A percentile compares a stretch with the other conserved stretches of the same genome.
phyloP scores from a whole-genome alignment of 2,888 invertebrate species.

The Luperina testacea region DNA sequence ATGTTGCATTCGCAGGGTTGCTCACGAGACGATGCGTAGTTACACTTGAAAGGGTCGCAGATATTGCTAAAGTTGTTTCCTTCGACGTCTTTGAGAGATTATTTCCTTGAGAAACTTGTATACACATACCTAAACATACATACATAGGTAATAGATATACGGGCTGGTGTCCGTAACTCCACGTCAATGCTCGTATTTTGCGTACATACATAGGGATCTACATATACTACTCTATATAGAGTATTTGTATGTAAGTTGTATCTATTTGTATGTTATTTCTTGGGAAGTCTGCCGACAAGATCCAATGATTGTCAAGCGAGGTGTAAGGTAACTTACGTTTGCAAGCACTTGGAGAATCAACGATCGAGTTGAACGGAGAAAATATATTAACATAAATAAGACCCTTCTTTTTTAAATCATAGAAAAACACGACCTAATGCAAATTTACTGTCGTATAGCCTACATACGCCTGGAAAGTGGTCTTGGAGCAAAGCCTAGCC shows the following conservation, averaged over 20 bases:
- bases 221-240: not conserved
- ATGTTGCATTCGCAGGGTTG: slow-evolving; percentile 61
- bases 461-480: too few relatives aligned
- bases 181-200: too few relatives aligned
- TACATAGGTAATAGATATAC: not conserved
- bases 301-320: not conserved
- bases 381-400: not conserved
- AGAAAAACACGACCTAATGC: not conserved
- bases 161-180: too few relatives aligned
- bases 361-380: not conserved
- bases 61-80: slow-evolving; percentile 51
- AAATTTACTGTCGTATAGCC: not conserved
- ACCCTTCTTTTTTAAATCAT: not conserved
- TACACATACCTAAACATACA: not conserved
- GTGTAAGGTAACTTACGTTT: not conserved
- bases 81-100: slow-evolving; percentile 50
- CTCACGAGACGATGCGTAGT: slow-evolving; percentile 52
- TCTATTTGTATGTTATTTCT: not conserved
- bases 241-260: not conserved
- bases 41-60: slow-evolving; percentile 47
- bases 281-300: not conserved
- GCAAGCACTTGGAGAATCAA: not conserved
- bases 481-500: too few relatives aligned
- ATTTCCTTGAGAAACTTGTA: slow-evolving; percentile 43
- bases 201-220: too few relatives aligned